These are phyloP conservation scores for Pachycephala philippinensis DNA, from an alignment of 2,113 vertebrate species.

Conservation along the genomic window DNA sequence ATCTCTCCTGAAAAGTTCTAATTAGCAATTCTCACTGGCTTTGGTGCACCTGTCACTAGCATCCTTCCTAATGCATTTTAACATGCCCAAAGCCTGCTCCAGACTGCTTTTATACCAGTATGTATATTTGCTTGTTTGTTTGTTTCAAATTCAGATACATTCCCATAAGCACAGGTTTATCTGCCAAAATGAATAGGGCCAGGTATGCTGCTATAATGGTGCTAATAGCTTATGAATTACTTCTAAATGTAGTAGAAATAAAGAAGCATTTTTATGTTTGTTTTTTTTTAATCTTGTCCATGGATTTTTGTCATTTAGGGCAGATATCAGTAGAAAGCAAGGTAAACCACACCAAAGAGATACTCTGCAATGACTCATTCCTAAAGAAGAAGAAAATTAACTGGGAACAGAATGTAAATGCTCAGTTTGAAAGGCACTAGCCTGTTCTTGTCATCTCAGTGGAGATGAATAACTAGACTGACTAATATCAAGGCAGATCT, in stretches of 20 bases:
- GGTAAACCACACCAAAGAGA: background rate
- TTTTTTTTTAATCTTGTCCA: background rate
- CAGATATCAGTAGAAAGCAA: background rate
- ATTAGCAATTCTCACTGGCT: background rate
- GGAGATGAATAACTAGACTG: background rate
- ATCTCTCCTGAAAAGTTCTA: background rate
- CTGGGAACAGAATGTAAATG: background rate
- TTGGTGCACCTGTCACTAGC: background rate
- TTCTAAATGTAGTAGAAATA: background rate
- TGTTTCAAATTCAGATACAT: background rate
- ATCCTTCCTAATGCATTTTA: background rate
- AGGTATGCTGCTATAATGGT: background rate
- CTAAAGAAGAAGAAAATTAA: background rate
- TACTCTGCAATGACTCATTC: background rate
- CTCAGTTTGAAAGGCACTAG: background rate
- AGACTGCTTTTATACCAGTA: background rate
- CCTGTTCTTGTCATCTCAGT: background rate
- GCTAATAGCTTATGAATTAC: background rate
- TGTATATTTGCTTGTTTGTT: background rate
- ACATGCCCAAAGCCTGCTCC: background rate
- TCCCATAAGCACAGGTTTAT: background rate
- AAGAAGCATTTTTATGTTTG: background rate
- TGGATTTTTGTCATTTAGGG: background rate
- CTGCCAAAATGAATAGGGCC: background rate
- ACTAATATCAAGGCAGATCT: background rate